Percentiles rank a stretch among this genome's conserved stretches.
Evolutionary conservation across 2,113 vertebrate genomes (phyloP).

Genomic region (Antechinus stuartii): DNA sequence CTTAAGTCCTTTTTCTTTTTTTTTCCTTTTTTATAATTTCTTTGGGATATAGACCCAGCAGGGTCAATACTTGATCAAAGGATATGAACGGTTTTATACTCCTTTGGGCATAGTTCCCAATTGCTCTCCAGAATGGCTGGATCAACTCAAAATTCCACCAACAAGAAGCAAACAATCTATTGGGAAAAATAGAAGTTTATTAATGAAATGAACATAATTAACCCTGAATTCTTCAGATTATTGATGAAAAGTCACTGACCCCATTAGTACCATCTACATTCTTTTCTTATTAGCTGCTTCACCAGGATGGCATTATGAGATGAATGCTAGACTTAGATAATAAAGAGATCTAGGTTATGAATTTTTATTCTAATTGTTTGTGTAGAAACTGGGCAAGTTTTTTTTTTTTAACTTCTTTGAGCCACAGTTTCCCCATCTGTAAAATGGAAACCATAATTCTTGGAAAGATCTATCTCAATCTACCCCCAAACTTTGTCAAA

Average conservation of each 20-base stretch:
- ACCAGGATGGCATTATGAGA: not conserved
- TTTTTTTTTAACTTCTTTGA: not conserved
- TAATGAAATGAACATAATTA: not conserved
- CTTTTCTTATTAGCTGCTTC: not conserved
- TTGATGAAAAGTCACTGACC: fast-evolving
- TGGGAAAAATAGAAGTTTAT: not conserved
- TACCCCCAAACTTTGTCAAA: not conserved
- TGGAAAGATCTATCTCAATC: not conserved
- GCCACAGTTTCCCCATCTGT: not conserved
- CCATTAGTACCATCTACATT: not conserved
- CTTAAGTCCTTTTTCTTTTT: too few species aligned
- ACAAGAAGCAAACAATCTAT: not conserved
- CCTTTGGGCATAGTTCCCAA: too few species aligned
- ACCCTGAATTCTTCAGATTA: fast-evolving
- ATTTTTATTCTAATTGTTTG: not conserved
- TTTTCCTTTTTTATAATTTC: too few species aligned
- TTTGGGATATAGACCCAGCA: too few species aligned
- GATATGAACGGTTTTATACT: too few species aligned
- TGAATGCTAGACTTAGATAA: not conserved
- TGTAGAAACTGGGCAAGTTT: not conserved
- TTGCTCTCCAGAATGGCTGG: too few species aligned
- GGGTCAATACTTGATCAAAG: too few species aligned
- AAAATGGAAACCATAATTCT: not conserved
- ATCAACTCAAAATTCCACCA: too few species aligned
- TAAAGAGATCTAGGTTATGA: not conserved